Evolutionary conservation across 1,140 invertebrate genomes (phyloP), one percentile per base, ranked within the genome.

Genomic region (Brachionus manjavacas): DNA sequence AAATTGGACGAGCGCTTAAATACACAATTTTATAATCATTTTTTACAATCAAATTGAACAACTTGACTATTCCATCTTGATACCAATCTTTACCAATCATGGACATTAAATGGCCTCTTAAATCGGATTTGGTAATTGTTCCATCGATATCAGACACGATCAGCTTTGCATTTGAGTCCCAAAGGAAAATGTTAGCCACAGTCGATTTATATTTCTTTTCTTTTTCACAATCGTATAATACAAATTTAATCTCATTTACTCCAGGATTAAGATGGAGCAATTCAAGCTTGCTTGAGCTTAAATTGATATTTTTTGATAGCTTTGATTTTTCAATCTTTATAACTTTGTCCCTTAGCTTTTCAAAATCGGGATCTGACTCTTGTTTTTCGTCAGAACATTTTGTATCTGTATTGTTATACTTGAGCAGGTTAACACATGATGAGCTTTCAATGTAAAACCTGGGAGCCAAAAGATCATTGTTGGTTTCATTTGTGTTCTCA

Each of bases 81-180:
- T 94, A 93, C 90, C 89, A 90, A 85, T 90, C 88, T 6, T 86
- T 96, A 41, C 98, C 98, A 46, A 99, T 94, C 87, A 98, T 95
- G 7, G 97, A 97, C 86, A 99, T 91, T 83, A 99, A 96, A 87
- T 99, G 97, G 12, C 98, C 98, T 68, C 99, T 90, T 0, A 99
- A 97, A 91, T 99, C 98, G 0, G 96, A 98, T 87, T 97, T 98
- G 25, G 98, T 99, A 84, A 99, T 99, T 12, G 98, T 99, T 16
- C 98, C 98, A 91, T 99, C 98, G 88, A 99, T 99, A 89, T 99
- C 98, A 0, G 96, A 99, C 86, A 99, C 96, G 49, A 99, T 95
- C 85, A 99, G 94, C 90, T 96, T 97, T 88, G 99, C 97, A 89
- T 95, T 93, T 91, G 95, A 94, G 84, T 94, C 93, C 96, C 97